Evolutionary conservation across 1,140 invertebrate species (phyloP).

Genomic region (Octopus bimaculoides): DNA sequence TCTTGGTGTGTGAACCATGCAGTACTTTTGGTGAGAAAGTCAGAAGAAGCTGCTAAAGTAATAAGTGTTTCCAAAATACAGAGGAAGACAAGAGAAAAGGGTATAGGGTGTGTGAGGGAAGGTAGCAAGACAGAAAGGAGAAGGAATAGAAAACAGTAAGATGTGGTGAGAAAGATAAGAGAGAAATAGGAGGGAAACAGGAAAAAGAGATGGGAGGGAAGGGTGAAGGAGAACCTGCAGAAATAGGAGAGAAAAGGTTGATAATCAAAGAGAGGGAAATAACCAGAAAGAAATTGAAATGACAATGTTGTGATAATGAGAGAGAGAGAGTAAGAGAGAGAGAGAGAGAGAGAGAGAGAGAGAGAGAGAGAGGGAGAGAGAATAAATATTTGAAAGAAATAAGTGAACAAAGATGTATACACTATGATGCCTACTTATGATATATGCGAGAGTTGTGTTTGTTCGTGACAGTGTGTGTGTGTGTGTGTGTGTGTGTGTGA

Average conservation of each 20-base stretch:
- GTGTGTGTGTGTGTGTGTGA: background rate
- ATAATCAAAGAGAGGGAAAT: background rate
- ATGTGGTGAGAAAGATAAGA: background rate
- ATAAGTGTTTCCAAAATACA: background rate
- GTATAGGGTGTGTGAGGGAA: background rate
- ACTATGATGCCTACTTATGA: too few relatives aligned
- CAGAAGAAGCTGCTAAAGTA: too few relatives aligned
- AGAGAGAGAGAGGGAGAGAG: background rate
- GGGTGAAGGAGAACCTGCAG: background rate
- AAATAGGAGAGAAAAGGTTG: background rate
- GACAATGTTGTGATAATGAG: background rate
- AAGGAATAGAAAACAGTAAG: background rate
- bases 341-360: background rate
- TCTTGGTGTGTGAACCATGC: too few relatives aligned
- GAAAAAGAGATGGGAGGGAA: background rate
- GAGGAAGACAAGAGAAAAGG: background rate
- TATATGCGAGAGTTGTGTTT: too few relatives aligned
- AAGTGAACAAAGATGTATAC: background rate
- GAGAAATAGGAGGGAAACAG: background rate
- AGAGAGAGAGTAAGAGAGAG: background rate
- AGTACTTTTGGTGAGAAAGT: too few relatives aligned
- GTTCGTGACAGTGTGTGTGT: background rate
- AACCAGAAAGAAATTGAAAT: background rate
- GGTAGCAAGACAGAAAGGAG: background rate
- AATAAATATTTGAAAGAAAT: background rate